Conservation (phyloP, 2,797 vertebrate genomes). For the Catamblyrhynchus diadema region DNA sequence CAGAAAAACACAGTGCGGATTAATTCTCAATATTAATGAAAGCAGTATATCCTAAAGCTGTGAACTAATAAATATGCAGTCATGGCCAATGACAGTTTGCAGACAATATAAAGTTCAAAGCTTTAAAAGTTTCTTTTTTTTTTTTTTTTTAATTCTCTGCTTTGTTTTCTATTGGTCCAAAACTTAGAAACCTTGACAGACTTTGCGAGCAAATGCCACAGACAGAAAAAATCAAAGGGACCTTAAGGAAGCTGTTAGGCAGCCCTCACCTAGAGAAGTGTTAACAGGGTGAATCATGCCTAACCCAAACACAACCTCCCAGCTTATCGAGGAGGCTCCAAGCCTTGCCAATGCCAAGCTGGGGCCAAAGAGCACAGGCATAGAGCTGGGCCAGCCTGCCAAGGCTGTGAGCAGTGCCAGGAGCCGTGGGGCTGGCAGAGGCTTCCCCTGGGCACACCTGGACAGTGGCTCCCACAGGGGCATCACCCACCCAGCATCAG, state of each 20-base stretch:
- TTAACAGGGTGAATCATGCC: background rate
- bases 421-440: fast-evolving
- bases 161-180: background rate
- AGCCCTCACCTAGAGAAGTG: background rate
- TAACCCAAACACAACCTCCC: background rate
- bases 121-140: background rate
- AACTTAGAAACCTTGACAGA: background rate
- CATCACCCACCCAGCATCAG: background rate
- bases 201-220: fast-evolving
- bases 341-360: background rate
- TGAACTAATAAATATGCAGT: background rate
- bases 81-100: background rate
- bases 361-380: fast-evolving
- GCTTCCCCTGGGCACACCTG: fast-evolving
- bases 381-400: background rate
- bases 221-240: background rate
- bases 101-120: background rate
- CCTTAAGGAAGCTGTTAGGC: background rate
- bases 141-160: background rate
- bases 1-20: background rate
- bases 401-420: fast-evolving
- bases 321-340: background rate
- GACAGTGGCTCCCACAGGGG: background rate
- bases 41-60: constrained; percentile 1
- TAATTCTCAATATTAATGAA: constrained; percentile 39